Evolutionary conservation across 1,140 invertebrate species (phyloP), one percentile per base, ranked within the genome.

Genomic region (Cardiocondyla obscurior): DNA sequence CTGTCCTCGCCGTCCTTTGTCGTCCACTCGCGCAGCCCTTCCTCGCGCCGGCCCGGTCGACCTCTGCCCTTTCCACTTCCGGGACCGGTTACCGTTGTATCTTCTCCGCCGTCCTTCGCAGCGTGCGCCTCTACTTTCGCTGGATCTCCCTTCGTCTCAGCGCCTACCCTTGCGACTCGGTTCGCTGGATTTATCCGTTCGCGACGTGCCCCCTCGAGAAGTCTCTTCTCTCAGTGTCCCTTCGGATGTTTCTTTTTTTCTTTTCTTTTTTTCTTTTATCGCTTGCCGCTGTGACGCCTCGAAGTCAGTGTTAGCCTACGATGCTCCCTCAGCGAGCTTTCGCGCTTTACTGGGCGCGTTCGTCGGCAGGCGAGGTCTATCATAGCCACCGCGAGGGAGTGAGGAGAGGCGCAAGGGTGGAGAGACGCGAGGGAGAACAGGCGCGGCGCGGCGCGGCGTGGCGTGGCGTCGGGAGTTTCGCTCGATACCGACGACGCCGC

Each of bases 311-410:
- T 49, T 14, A n/a, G 4, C 33, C 30, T n/a, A 60, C 69, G 72
- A 85, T 36, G 58, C 30, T 69, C 69, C 60, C 84, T 22, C 76
- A 79, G 42, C 82, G 83, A 91, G 82, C 82, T 91, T 87, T 90
- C 70, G 81, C 90, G 91, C 86, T 86, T 58, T 87, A 92, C 92
- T 92, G 91, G 85, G 81, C 77, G 81, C 77, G 82, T 76, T 83
- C 62, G 70, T 70, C 62, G 25, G 73, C 69, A 74, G 62, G 73
- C 44, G 74, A 79, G 62, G 81, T 49, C 55, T 72, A 57, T 22
- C 28, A 16, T 12, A 76, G 25, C 53, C 25, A 60, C 22, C 22
- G 51, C n/a, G 22, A 33, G 36, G 30, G 16, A 30, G 36, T 19
- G 3, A n/a, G n/a, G 44, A 58, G 72, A 60, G 49, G 53, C 42